Evolutionary conservation across 2,797 vertebrate species (phyloP).

Genomic region (Leptatherina wallacei): DNA sequence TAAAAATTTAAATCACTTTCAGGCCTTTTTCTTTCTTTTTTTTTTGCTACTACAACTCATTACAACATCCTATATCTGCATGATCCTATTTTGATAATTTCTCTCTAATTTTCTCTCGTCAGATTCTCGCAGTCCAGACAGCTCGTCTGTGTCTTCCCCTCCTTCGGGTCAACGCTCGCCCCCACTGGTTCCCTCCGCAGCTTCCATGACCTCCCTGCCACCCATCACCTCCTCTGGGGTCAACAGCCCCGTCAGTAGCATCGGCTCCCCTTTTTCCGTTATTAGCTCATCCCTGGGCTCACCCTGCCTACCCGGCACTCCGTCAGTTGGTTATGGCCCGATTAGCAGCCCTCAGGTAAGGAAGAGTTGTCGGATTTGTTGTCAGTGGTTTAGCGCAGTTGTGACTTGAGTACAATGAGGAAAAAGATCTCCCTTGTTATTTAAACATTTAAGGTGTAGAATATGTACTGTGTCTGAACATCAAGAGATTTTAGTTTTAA

Average conservation of each 20-base stretch:
- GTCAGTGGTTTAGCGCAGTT: background rate
- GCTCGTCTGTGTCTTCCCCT: slow-evolving; percentile 89
- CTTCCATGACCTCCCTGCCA: slow-evolving; percentile 82
- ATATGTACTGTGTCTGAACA: no score
- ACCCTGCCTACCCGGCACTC: slow-evolving; percentile 90
- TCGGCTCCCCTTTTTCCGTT: slow-evolving; percentile 92
- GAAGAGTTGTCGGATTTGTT: background rate
- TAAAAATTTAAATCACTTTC: background rate
- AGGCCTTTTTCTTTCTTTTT: background rate
- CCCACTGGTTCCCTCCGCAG: slow-evolving; percentile 75
- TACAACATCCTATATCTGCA: background rate
- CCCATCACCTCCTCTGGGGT: slow-evolving; percentile 75
- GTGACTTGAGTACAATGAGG: no score
- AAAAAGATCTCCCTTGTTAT: no score
- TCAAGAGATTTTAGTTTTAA: no score
- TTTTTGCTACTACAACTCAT: no score
- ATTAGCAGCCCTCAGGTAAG: slow-evolving; percentile 93
- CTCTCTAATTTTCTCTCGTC: slow-evolving; percentile 10
- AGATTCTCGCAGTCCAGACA: slow-evolving; percentile 94
- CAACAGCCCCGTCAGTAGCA: slow-evolving; percentile 88
- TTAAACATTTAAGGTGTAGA: no score
- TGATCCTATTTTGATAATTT: background rate
- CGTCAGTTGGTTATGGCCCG: slow-evolving; percentile 91
- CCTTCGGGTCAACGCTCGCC: slow-evolving; percentile 84
- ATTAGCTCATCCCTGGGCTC: slow-evolving; percentile 94